Conservation (phyloP, 2,113 vertebrate species). For the Pongo abelii region DNA sequence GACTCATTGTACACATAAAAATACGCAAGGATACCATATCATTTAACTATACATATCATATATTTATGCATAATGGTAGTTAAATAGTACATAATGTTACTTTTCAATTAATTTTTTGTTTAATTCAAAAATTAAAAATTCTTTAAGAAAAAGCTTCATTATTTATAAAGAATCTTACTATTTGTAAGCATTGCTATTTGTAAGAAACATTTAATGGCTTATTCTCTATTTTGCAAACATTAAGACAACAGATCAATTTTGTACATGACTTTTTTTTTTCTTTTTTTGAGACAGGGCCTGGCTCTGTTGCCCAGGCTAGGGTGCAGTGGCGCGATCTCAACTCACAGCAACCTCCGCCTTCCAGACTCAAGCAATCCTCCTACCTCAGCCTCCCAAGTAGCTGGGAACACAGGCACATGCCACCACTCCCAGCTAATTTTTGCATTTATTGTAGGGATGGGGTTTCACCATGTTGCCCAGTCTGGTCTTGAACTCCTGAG, state of each 20-base stretch:
- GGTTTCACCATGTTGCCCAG: too few species aligned
- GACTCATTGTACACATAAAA: background rate
- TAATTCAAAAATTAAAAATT: background rate
- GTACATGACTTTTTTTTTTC: background rate
- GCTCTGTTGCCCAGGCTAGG: too few species aligned
- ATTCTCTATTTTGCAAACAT: background rate
- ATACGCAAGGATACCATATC: background rate
- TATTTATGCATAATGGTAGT: background rate
- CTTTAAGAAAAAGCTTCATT: background rate
- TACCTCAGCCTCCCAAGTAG: too few species aligned
- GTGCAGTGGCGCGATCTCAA: too few species aligned
- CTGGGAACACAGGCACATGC: too few species aligned
- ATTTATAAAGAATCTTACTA: background rate
- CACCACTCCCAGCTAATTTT: too few species aligned
- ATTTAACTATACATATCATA: background rate
- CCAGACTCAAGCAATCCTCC: too few species aligned
- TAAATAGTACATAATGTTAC: background rate
- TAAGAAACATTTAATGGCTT: background rate
- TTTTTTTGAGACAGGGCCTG: too few species aligned
- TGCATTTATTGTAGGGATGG: too few species aligned
- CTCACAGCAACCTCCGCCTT: too few species aligned
- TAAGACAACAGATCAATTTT: background rate
- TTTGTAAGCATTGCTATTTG: background rate
- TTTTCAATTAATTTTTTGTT: background rate
- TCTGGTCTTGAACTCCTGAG: too few species aligned